Percentiles rank a stretch among this genome's conserved stretches.
phyloP scores from a whole-genome alignment of 2,888 invertebrate species.

The Rhopalosiphum nymphaeae region DNA sequence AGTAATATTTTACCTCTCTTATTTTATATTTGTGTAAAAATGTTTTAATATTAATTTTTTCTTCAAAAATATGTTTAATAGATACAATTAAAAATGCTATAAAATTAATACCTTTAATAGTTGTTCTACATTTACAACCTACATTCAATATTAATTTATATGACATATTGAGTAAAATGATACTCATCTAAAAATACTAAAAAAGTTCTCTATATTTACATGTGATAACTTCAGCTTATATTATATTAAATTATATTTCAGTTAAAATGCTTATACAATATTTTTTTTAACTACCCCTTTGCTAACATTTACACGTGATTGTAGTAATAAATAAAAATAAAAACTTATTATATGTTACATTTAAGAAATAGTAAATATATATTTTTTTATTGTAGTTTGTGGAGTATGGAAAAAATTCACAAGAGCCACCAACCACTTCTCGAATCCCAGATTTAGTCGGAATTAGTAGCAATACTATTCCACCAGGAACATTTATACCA shows the following conservation, averaged over 20 bases:
- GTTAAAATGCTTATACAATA: background rate
- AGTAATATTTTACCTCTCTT: too few species aligned
- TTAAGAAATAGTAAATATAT: background rate
- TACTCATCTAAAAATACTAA: too few species aligned
- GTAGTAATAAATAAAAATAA: background rate
- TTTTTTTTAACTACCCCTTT: background rate
- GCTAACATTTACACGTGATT: background rate
- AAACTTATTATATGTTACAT: background rate
- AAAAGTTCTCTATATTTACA: too few species aligned
- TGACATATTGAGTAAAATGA: background rate
- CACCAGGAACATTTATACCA: background rate
- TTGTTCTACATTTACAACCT: background rate
- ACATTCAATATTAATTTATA: background rate
- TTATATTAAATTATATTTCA: background rate
- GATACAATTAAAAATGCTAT: too few species aligned
- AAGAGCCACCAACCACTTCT: constrained; percentile 2
- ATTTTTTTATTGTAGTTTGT: constrained; percentile 19
- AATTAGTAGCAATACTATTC: background rate
- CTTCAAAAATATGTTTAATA: too few species aligned
- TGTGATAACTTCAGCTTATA: background rate
- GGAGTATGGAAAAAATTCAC: constrained; percentile 38
- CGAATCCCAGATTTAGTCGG: background rate
- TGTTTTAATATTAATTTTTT: too few species aligned
- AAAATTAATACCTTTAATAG: too few species aligned
- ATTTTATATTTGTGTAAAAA: too few species aligned